Conservation (phyloP, 2,113 vertebrate genomes). For the Pardalotus punctatus region DNA sequence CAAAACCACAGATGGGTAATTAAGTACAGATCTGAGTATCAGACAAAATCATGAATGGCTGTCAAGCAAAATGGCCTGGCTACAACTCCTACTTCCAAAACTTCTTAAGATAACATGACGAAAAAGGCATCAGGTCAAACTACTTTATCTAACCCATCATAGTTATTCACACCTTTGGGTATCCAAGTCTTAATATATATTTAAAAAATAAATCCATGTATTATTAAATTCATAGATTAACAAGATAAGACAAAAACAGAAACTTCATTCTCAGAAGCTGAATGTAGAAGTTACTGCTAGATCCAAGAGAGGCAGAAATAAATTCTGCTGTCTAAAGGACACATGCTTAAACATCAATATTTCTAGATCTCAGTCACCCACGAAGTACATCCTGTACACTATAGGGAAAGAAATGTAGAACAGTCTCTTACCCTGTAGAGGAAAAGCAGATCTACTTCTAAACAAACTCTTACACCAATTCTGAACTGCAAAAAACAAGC, state of each 20-base stretch:
- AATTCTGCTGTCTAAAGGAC: not conserved
- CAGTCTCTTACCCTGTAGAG: not conserved
- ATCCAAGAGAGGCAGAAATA: not conserved
- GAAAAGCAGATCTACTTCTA: not conserved
- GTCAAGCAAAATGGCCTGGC: not conserved
- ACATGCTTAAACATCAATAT: not conserved
- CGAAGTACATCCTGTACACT: not conserved
- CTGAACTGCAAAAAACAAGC: not conserved
- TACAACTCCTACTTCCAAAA: not conserved
- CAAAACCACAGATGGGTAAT: not conserved
- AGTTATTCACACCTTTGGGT: not conserved
- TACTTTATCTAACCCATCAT: not conserved
- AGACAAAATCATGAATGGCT: not conserved
- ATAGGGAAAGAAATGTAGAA: not conserved
- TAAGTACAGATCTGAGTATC: not conserved
- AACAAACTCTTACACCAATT: not conserved
- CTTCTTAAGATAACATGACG: not conserved
- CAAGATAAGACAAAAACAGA: too few relatives aligned
- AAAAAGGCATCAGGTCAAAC: not conserved
- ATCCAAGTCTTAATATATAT: not conserved
- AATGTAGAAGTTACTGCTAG: not conserved
- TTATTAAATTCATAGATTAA: not conserved
- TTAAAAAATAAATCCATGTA: not conserved
- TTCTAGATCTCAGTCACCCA: not conserved
- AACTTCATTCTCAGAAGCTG: not conserved